These are phyloP conservation scores for Alca torda DNA, from an alignment of 2,797 vertebrate genomes.

Conservation along the genomic window DNA sequence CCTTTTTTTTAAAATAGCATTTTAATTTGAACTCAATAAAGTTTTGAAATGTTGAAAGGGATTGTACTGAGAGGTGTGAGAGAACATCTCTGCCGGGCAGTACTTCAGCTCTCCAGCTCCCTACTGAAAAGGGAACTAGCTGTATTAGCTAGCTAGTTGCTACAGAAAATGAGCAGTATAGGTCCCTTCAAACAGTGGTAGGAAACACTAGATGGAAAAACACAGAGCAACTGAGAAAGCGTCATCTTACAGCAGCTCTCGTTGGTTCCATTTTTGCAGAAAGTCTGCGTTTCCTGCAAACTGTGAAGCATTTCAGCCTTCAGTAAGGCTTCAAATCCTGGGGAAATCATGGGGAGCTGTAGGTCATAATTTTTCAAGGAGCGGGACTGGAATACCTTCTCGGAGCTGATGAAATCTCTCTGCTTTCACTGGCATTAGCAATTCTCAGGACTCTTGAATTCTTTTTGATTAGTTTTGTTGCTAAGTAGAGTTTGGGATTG, in stretches of 20 bases:
- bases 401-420: not conserved
- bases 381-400: not conserved
- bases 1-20: not conserved
- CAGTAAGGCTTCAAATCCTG: not conserved
- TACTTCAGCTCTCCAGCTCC: not conserved
- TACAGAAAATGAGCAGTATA: not conserved
- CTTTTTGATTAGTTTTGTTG: not conserved
- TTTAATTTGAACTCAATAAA: not conserved
- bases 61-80: not conserved
- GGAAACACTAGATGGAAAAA: not conserved
- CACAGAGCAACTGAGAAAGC: not conserved
- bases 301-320: not conserved
- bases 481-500: not conserved
- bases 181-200: not conserved
- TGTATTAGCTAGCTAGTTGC: not conserved
- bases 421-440: not conserved
- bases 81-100: not conserved
- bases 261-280: not conserved
- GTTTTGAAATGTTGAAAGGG: not conserved
- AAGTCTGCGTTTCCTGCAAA: not conserved
- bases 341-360: not conserved
- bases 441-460: not conserved
- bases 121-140: not conserved
- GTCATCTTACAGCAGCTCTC: not conserved
- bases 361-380: not conserved